Evolutionary conservation across 2,113 vertebrate genomes (phyloP).

Genomic region (Centropus bengalensis): DNA sequence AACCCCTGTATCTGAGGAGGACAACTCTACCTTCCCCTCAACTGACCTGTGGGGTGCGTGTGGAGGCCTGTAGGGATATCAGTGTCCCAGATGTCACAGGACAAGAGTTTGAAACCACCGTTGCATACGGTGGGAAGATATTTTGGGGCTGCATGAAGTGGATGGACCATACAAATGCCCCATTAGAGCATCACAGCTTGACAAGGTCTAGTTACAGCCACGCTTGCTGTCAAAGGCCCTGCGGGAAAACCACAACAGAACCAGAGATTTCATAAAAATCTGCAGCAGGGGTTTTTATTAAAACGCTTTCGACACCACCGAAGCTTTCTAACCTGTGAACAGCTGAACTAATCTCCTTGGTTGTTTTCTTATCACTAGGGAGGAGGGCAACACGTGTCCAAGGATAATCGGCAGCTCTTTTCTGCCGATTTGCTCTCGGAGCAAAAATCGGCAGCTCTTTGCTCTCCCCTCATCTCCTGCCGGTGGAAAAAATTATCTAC

Average conservation of each 20-base stretch:
- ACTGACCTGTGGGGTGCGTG: not conserved
- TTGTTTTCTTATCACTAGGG: conserved; percentile 6
- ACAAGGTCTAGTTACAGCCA: not conserved
- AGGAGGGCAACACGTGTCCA: not conserved
- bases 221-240: not conserved
- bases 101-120: not conserved
- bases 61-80: accelerated
- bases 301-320: not conserved
- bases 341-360: not conserved
- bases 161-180: not conserved
- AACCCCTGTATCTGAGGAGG: not conserved
- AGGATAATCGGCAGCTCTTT: conserved; percentile 22
- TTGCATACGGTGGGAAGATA: not conserved
- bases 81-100: not conserved
- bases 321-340: not conserved
- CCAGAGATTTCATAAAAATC: not conserved
- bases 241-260: not conserved
- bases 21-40: not conserved
- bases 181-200: accelerated
- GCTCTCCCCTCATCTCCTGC: not conserved
- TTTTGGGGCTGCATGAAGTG: not conserved
- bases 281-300: not conserved
- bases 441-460: conserved; percentile 4
- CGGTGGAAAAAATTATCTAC: not conserved
- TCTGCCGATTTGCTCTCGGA: too few species aligned